These are phyloP conservation scores for Eubasilissa regina DNA, from an alignment of 1,140 invertebrate species.

Conservation along the genomic window DNA sequence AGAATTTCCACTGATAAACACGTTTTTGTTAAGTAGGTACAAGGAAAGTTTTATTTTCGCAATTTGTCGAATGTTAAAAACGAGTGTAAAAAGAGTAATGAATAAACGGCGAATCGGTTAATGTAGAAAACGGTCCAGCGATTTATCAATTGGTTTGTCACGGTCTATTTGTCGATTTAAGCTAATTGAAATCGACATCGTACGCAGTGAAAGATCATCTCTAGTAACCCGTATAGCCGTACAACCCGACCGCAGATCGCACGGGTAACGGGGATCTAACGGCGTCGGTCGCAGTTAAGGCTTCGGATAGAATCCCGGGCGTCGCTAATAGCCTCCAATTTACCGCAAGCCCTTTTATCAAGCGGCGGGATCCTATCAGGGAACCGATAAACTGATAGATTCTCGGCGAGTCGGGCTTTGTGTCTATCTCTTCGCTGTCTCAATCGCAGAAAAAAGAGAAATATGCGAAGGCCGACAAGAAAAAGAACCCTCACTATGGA, in stretches of 20 bases:
- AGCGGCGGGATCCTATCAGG: conserved; percentile 54
- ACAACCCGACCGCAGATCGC: conserved; percentile 37
- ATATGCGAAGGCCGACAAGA: conserved; percentile 47
- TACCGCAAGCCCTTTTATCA: conserved; percentile 57
- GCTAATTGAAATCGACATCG: conserved; percentile 15
- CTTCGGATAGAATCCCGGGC: conserved; percentile 5
- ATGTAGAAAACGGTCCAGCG: neutral
- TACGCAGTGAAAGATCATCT: conserved; percentile 20
- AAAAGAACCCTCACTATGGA: conserved; percentile 18
- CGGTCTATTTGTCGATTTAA: neutral
- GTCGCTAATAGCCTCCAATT: conserved; percentile 56
- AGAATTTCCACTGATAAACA: no score
- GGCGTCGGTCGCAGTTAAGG: conserved; percentile 40
- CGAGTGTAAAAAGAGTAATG: no score
- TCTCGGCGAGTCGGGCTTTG: conserved; percentile 55
- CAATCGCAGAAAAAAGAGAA: conserved; percentile 45
- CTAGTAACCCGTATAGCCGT: conserved; percentile 33
- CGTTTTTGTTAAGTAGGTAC: no score
- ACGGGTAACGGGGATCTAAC: conserved; percentile 41
- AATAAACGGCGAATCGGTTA: no score
- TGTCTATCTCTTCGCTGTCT: conserved; percentile 42
- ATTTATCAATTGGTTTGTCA: neutral
- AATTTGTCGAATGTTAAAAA: no score
- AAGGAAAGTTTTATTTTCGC: no score
- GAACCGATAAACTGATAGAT: conserved; percentile 60